Evolutionary conservation across 2,888 invertebrate genomes (phyloP), one percentile per base, ranked within the genome.

Genomic region (Drosophila neonasuta): DNA sequence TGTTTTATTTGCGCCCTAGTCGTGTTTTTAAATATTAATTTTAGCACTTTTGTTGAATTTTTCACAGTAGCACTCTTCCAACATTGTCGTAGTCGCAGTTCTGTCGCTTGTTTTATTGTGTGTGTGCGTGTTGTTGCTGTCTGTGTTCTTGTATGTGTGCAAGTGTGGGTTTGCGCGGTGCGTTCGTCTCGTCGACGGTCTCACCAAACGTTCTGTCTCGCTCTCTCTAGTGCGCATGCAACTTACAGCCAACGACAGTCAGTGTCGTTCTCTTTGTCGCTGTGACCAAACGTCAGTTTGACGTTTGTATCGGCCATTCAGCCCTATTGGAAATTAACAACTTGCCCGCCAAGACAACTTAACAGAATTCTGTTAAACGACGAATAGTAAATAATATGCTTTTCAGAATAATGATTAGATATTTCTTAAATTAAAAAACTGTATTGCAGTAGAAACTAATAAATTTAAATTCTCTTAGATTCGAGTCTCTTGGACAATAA

Each of bases 261-360:
- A 78, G 52, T 77, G 84, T 83, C 79, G 71, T 68, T 79, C 82
- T 81, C 81, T 81, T 74, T 80, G 80, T 77, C 82, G 77, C 59
- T 71, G 44, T 70, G 82, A 79, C 74, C 69, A 73, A 69, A 75
- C 67, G 86, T 80, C 81, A 80, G 46, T 68, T 77, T 84, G 86
- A 84, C 84, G 76, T 85, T 79, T 79, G 58, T 55, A 52, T 46
- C 51, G 60, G 64, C 52, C 51, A 48, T 20, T 60, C 57, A 50
- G 45, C 76, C 84, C 84, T 52, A 51, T 84, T 68, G 71, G 65
- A 71, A 81, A 80, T 76, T 60, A 36, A 51, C 51, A 50, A 20
- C 42, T 10, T 10, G 30, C 30, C 58, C 30, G 45, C 41, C 55
- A 20, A 17, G 11, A 2, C 15, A 7, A 15, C 4, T 41, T 64